These are phyloP conservation scores for Epinotia nisella DNA, from an alignment of 2,888 invertebrate species.

Conservation along the genomic window DNA sequence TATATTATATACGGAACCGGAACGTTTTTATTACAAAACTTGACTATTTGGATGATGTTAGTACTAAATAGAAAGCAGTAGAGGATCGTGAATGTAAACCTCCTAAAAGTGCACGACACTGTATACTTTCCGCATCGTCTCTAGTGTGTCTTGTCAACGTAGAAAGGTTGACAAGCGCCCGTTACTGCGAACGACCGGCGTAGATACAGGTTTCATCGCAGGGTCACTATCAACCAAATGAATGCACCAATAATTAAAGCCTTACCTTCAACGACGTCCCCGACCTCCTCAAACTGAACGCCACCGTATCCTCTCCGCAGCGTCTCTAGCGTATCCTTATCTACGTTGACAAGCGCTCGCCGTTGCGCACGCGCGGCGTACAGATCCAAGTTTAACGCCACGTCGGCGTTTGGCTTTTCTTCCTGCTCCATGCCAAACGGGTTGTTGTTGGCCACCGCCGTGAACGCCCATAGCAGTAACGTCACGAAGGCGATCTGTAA, in stretches of 20 bases:
- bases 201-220: no score
- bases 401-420: background rate
- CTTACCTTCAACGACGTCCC: constrained; percentile 55
- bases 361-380: constrained; percentile 52
- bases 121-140: no score
- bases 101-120: no score
- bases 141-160: no score
- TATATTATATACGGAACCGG: no score
- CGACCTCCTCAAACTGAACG: constrained; percentile 19
- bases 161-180: no score
- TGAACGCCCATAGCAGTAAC: constrained; percentile 17
- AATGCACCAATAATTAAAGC: background rate
- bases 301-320: constrained; percentile 1
- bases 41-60: no score
- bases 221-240: no score
- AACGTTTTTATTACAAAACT: no score
- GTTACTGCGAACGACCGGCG: no score
- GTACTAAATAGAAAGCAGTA: no score
- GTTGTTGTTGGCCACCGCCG: constrained; percentile 6
- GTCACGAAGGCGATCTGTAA: constrained; percentile 20
- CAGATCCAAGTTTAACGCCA: constrained; percentile 55
- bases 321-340: background rate
- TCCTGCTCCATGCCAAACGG: background rate
- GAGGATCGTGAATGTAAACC: no score
- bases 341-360: constrained; percentile 53